These are phyloP conservation scores for Oceanites oceanicus DNA, from an alignment of 2,113 vertebrate genomes.

Conservation along the genomic window DNA sequence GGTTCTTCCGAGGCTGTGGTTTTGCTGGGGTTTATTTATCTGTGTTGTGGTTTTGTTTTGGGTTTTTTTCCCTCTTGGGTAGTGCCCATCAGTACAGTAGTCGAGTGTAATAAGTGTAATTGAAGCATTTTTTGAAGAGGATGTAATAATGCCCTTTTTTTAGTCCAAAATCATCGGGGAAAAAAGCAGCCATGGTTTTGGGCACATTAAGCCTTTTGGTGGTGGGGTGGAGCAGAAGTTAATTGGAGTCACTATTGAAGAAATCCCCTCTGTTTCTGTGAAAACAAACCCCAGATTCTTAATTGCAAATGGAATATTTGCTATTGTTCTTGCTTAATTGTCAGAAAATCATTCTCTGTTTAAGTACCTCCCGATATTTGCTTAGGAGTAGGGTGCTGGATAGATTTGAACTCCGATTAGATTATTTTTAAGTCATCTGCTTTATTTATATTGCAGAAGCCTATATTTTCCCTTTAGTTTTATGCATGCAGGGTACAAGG, in stretches of 20 bases:
- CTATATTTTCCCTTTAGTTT: not conserved
- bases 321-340: slow-evolving; percentile 46
- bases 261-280: slow-evolving; percentile 18
- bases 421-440: not conserved
- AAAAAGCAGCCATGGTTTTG: not conserved
- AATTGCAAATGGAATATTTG: slow-evolving; percentile 26
- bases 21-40: not conserved
- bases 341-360: slow-evolving; percentile 39
- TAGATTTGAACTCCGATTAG: not conserved
- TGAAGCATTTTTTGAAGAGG: not conserved
- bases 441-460: not conserved
- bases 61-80: not conserved
- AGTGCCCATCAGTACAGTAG: not conserved
- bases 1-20: not conserved
- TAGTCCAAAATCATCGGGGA: not conserved
- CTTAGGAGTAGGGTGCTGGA: not conserved
- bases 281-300: slow-evolving; percentile 26
- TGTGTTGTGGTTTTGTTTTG: not conserved
- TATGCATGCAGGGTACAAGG: not conserved
- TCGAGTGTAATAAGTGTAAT: not conserved
- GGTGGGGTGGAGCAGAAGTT: not conserved
- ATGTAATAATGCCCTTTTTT: not conserved
- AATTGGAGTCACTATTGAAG: not conserved
- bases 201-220: not conserved
- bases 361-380: not conserved